A percentile compares a stretch with the other conserved stretches of the same genome.
phyloP scores from a whole-genome alignment of 2,888 invertebrate genomes.

The Metalampra italica region DNA sequence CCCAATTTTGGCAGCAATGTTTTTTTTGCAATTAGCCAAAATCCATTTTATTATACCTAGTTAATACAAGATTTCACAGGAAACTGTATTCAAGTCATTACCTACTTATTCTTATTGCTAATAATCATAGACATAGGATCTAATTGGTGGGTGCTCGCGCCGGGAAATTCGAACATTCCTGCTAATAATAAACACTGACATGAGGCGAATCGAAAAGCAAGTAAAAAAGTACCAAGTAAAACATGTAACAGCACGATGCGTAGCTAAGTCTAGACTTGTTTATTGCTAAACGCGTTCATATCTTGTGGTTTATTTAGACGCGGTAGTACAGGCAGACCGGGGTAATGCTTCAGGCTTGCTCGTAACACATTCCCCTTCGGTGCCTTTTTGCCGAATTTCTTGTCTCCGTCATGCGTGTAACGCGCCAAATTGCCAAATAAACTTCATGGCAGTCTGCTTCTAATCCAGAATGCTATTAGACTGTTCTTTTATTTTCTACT shows the following conservation, averaged over 20 bases:
- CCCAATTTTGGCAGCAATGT: too few species aligned
- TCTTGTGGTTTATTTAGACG: neutral
- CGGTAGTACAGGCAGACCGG: neutral
- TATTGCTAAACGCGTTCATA: neutral
- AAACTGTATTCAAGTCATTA: too few species aligned
- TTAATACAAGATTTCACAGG: too few species aligned
- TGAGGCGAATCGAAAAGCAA: too few species aligned
- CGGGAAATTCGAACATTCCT: too few species aligned
- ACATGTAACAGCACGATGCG: neutral
- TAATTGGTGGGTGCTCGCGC: too few species aligned
- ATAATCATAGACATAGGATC: too few species aligned
- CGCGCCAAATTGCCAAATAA: conserved; percentile 6
- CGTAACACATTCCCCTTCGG: neutral
- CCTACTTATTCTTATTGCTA: too few species aligned
- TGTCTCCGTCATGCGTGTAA: neutral
- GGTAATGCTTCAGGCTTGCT: neutral
- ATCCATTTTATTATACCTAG: too few species aligned
- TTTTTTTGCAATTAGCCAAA: too few species aligned
- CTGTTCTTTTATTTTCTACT: too few species aligned
- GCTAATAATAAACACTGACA: too few species aligned
- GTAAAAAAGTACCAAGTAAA: neutral
- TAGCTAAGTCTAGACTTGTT: neutral
- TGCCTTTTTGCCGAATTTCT: neutral
- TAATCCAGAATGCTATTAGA: neutral
- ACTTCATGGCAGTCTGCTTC: conserved; percentile 1